Percentiles rank a stretch among this genome's conserved stretches.
phyloP scores from a whole-genome alignment of 2,113 vertebrate species.

The Thermophis baileyi region DNA sequence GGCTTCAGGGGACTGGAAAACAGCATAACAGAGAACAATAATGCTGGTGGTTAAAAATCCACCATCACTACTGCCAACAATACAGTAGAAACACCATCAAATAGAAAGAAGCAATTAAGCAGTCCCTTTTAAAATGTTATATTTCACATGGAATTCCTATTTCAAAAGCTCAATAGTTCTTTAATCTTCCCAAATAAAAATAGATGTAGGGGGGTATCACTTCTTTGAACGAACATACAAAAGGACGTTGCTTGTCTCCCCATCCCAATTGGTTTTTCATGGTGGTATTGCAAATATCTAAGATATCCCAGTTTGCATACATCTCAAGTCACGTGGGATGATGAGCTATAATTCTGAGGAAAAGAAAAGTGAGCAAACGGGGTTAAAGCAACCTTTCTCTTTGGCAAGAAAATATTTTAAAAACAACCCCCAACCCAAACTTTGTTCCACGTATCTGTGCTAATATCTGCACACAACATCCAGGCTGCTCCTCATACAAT shows the following conservation, averaged over 20 bases:
- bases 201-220: not conserved
- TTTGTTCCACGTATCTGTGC: not conserved
- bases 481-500: conserved; percentile 6
- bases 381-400: not conserved
- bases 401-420: not conserved
- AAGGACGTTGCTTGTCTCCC: not conserved
- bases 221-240: not conserved
- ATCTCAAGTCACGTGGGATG: not conserved
- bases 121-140: not conserved
- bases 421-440: not conserved
- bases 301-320: not conserved
- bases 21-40: not conserved
- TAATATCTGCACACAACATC: not conserved
- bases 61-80: not conserved
- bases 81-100: not conserved
- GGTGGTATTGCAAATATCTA: not conserved
- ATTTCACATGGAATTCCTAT: not conserved
- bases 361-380: not conserved
- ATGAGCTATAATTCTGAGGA: not conserved
- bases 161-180: not conserved
- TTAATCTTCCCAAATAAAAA: not conserved
- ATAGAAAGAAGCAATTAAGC: not conserved
- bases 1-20: not conserved
- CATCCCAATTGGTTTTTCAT: not conserved
- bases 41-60: not conserved